These are phyloP conservation scores for Dendrophyllia cribrosa DNA, from an alignment of 64 coral and sea anemone genomes.

Conservation along the genomic window DNA sequence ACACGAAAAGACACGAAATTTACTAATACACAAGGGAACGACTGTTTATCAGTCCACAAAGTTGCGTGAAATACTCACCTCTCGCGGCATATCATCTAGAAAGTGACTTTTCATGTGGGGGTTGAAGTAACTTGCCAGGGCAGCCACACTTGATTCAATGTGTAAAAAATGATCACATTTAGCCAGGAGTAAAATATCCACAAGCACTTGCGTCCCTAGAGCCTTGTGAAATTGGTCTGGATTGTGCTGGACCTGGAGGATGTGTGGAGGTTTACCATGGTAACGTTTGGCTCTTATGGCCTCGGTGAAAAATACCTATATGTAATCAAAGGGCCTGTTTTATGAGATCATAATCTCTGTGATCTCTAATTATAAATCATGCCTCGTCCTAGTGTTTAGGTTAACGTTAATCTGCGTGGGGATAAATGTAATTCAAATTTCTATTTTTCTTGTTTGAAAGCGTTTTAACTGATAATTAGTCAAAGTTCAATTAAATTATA, in stretches of 20 bases:
- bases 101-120: constrained; percentile 44
- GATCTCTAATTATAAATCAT: no score
- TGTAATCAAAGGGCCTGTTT: not conserved
- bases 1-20: no score
- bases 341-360: no score
- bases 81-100: not conserved
- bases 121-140: constrained; percentile 70
- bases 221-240: constrained; percentile 18
- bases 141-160: constrained; percentile 69
- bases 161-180: constrained; percentile 71
- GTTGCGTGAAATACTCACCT: not conserved
- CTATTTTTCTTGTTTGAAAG: no score
- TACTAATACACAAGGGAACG: no score
- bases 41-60: no score
- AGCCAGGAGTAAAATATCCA: constrained; percentile 68
- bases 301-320: constrained; percentile 14
- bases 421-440: no score
- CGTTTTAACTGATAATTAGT: no score
- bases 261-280: not conserved
- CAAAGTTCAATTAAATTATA: no score
- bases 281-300: constrained; percentile 23
- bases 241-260: not conserved
- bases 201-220: constrained; percentile 62
- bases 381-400: no score
- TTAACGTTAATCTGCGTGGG: no score